Evolutionary conservation across 2,113 vertebrate species (phyloP).

Genomic region (Coturnix japonica): DNA sequence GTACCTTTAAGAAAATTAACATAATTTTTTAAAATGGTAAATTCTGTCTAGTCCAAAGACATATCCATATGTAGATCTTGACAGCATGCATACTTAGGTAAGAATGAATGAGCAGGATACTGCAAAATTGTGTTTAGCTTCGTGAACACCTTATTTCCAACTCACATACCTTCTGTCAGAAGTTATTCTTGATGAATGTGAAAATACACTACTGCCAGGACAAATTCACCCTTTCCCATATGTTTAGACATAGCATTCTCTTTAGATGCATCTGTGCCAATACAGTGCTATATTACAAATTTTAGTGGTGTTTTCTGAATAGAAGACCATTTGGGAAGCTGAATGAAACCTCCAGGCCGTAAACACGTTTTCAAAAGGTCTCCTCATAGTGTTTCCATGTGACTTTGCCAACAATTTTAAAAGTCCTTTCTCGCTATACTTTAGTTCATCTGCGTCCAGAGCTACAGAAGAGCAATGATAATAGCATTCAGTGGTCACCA

Average conservation of each 20-base stretch:
- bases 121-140: background rate
- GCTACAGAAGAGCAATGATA: background rate
- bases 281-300: background rate
- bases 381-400: background rate
- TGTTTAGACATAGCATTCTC: background rate
- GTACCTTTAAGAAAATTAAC: background rate
- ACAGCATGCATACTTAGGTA: background rate
- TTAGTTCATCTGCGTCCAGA: background rate
- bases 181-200: background rate
- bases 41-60: background rate
- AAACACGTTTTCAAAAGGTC: background rate
- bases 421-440: accelerated
- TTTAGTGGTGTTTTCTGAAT: background rate
- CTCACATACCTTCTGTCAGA: background rate
- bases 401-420: background rate
- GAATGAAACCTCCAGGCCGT: background rate
- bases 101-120: background rate
- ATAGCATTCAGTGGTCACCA: accelerated
- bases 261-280: background rate
- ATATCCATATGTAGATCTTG: background rate
- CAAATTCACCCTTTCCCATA: background rate
- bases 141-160: background rate
- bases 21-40: background rate
- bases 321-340: background rate
- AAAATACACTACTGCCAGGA: background rate